Evolutionary conservation across 2,797 vertebrate species (phyloP).

Genomic region (Sandelia bainsii): DNA sequence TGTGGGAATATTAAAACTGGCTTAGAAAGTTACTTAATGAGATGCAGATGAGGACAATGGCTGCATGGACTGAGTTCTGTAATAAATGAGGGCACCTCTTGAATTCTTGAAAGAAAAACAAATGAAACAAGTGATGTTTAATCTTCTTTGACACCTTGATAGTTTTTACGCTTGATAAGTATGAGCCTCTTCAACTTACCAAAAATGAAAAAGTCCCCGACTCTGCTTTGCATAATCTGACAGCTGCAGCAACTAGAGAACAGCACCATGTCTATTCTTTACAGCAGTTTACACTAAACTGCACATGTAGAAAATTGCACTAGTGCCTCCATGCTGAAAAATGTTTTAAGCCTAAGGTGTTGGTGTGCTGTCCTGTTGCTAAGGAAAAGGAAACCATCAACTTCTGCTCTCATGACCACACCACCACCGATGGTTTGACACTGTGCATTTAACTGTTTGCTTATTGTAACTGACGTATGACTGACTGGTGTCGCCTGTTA

Average conservation of each 20-base stretch:
- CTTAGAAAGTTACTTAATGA: slow-evolving; percentile 27
- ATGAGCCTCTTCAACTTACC: neutral
- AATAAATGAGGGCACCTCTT: slow-evolving; percentile 7
- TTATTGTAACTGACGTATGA: too few relatives aligned
- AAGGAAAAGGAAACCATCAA: too few relatives aligned
- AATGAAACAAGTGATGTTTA: neutral
- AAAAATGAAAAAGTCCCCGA: slow-evolving; percentile 6
- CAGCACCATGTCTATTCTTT: neutral
- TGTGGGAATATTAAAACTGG: slow-evolving; percentile 51
- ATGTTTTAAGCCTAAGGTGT: too few relatives aligned
- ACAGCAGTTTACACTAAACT: neutral
- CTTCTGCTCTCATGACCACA: too few relatives aligned
- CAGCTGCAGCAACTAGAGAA: slow-evolving; percentile 18
- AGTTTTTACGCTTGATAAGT: slow-evolving; percentile 8
- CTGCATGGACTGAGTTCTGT: neutral
- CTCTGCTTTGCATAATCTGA: slow-evolving; percentile 16
- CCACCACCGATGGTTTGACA: too few relatives aligned
- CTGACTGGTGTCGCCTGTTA: too few relatives aligned
- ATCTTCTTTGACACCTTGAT: neutral
- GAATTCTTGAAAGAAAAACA: slow-evolving; percentile 18
- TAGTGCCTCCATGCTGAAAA: too few relatives aligned
- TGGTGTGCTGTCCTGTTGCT: too few relatives aligned
- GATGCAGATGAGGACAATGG: slow-evolving; percentile 28
- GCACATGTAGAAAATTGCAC: neutral
- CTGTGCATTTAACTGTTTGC: too few relatives aligned